Conservation (phyloP, 1,140 invertebrate species). For the Calephelis nemesis region DNA sequence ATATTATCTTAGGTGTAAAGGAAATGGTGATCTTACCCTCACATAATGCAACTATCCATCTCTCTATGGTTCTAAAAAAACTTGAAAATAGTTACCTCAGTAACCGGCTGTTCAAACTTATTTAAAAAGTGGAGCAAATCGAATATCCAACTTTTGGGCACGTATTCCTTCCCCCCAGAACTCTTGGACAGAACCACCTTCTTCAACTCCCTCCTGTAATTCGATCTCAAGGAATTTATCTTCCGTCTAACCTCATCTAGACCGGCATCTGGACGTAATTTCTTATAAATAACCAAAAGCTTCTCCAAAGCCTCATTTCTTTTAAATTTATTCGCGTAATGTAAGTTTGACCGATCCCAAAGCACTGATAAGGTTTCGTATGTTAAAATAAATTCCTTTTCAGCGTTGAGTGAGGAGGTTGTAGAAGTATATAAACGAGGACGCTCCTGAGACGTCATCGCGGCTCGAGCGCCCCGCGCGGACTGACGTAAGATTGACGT, state of each 20-base stretch:
- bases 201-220: slow-evolving; percentile 26
- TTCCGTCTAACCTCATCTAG: slow-evolving; percentile 28
- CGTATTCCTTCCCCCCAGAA: slow-evolving; percentile 1
- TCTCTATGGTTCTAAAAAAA: too few species aligned
- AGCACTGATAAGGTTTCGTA: slow-evolving; percentile 23
- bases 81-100: too few species aligned
- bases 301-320: slow-evolving; percentile 19
- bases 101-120: slow-evolving; percentile 18
- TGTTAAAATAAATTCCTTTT: slow-evolving; percentile 26
- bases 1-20: too few species aligned
- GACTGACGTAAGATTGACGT: slow-evolving; percentile 24
- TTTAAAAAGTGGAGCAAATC: slow-evolving; percentile 25
- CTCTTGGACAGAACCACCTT: slow-evolving; percentile 16
- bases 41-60: too few species aligned
- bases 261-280: slow-evolving; percentile 21
- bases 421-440: background rate
- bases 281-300: slow-evolving; percentile 20
- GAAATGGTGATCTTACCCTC: too few species aligned
- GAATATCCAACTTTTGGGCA: slow-evolving; percentile 24
- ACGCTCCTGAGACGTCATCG: slow-evolving; percentile 12
- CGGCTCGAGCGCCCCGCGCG: background rate
- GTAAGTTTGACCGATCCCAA: slow-evolving; percentile 25
- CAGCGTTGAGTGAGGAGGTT: background rate
- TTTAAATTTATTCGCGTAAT: slow-evolving; percentile 26
- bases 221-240: slow-evolving; percentile 27